Conservation (phyloP, 2,797 vertebrate genomes). For the Clarias fuscus region DNA sequence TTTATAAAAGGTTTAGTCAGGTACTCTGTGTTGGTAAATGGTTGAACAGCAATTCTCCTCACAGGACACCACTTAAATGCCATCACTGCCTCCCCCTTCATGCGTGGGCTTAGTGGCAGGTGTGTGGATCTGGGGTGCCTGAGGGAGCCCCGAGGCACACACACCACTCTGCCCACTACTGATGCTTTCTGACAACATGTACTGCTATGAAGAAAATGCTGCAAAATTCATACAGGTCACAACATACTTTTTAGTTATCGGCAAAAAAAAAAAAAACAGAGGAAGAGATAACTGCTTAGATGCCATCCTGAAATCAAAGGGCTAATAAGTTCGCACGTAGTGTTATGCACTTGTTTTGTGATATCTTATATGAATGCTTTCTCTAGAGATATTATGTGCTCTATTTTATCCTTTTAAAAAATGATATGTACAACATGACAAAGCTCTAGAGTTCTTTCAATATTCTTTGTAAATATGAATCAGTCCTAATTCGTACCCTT, state of each 20-base stretch:
- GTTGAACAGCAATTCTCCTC: slow-evolving; percentile 18
- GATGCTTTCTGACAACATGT: slow-evolving; percentile 83
- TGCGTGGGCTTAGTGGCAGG: slow-evolving; percentile 65
- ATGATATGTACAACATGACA: background rate
- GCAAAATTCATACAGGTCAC: slow-evolving; percentile 70
- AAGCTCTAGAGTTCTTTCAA: background rate
- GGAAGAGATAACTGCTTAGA: background rate
- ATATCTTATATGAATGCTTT: background rate
- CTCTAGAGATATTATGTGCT: background rate
- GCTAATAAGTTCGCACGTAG: background rate
- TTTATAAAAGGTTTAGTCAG: slow-evolving; percentile 19
- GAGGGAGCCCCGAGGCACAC: slow-evolving; percentile 75
- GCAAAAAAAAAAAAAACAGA: slow-evolving; percentile 13
- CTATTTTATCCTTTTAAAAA: background rate
- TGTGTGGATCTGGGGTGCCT: slow-evolving; percentile 72
- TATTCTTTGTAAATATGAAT: slow-evolving; percentile 37
- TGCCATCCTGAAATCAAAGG: background rate
- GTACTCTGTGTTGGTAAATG: background rate
- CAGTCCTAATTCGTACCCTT: slow-evolving; percentile 44
- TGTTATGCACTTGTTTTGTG: background rate
- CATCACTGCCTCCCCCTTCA: slow-evolving; percentile 42
- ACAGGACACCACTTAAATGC: slow-evolving; percentile 27
- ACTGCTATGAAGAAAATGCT: slow-evolving; percentile 67
- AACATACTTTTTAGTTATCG: slow-evolving; percentile 20
- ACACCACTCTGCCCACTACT: slow-evolving; percentile 68